A percentile compares a stretch with the other conserved stretches of the same genome.
Evolutionary conservation across 2,888 invertebrate genomes (phyloP).

Genomic region (Asteroscopus sphinx): DNA sequence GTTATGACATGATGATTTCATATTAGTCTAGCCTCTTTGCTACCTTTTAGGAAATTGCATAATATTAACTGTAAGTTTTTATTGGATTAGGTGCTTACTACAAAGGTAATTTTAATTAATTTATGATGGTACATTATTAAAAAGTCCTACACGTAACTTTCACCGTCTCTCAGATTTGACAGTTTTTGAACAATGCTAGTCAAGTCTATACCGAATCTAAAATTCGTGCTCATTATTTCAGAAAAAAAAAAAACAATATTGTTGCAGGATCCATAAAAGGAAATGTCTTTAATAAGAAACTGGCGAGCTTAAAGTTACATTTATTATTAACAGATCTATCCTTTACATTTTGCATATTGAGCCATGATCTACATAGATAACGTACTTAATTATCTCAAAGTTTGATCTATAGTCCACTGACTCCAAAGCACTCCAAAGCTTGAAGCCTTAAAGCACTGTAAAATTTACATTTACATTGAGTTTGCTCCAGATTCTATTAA

Average conservation of each 20-base stretch:
- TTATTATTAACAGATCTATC: slow-evolving; percentile 18
- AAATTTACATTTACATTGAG: slow-evolving; percentile 81
- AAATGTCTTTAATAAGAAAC: neutral
- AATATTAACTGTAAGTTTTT: neutral
- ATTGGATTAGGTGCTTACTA: no score
- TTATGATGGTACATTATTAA: no score
- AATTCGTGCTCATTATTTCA: no score
- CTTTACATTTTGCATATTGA: slow-evolving; percentile 47
- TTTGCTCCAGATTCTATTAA: slow-evolving; percentile 77
- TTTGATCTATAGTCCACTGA: slow-evolving; percentile 70
- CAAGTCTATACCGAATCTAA: no score
- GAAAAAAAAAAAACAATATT: no score
- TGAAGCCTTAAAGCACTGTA: slow-evolving; percentile 70
- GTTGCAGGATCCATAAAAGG: no score
- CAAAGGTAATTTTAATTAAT: no score
- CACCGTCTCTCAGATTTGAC: no score
- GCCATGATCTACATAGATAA: slow-evolving; percentile 51
- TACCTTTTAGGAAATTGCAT: slow-evolving; percentile 1
- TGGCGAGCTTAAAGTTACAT: neutral
- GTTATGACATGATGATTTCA: slow-evolving; percentile 43
- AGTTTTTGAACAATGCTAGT: no score
- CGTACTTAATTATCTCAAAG: slow-evolving; percentile 60
- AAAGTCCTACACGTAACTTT: no score
- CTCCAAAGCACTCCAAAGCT: no score
- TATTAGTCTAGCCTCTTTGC: slow-evolving; percentile 13